Evolutionary conservation across 2,888 invertebrate genomes (phyloP).

Genomic region (Pediacus dermestoides): DNA sequence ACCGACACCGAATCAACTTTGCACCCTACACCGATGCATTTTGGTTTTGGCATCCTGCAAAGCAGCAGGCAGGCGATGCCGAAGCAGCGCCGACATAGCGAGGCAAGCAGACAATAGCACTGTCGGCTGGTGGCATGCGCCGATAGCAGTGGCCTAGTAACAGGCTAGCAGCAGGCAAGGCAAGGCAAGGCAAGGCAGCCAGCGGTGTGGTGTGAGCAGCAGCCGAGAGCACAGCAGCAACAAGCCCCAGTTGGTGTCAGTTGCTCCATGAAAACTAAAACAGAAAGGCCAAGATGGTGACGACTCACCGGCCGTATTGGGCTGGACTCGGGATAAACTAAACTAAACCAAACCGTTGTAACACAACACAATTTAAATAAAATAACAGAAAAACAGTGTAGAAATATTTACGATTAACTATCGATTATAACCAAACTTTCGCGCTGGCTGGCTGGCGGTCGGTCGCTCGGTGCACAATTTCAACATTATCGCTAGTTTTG

Average conservation of each 20-base stretch:
- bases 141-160: conserved; percentile 21
- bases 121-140: conserved; percentile 21
- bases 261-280: conserved; percentile 22
- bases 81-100: too few relatives aligned
- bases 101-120: too few relatives aligned
- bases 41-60: too few relatives aligned
- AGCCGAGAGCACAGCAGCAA: too few relatives aligned
- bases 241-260: conserved; percentile 25
- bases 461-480: too few relatives aligned
- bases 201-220: conserved; percentile 17
- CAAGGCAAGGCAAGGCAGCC: conserved; percentile 11
- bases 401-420: conserved; percentile 5
- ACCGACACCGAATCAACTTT: too few relatives aligned
- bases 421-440: conserved; percentile 9
- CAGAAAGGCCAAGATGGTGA: conserved; percentile 30
- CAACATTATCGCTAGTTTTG: too few relatives aligned
- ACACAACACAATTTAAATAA: conserved; percentile 15
- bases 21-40: too few relatives aligned
- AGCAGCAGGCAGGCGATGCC: too few relatives aligned
- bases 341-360: conserved; percentile 18
- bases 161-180: conserved; percentile 22
- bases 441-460: too few relatives aligned
- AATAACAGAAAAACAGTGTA: conserved; percentile 8
- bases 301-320: conserved; percentile 18
- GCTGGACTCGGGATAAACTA: conserved; percentile 15